phyloP scores from a whole-genome alignment of 1,140 invertebrate species.

The Anastrepha obliqua region DNA sequence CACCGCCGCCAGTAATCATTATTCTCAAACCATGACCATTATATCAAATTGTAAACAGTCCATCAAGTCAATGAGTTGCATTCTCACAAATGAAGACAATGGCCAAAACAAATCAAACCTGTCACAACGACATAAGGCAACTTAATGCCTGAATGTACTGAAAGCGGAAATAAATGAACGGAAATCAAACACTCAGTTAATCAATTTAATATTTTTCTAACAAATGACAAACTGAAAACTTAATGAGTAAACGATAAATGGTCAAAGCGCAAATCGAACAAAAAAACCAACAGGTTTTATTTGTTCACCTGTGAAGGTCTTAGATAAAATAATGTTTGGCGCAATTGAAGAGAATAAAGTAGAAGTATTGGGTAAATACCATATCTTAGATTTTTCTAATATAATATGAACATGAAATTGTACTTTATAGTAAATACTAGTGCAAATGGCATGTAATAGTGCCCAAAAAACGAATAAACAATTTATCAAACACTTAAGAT shows the following conservation, averaged over 20 bases:
- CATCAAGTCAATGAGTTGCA: neutral
- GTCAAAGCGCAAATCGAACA: neutral
- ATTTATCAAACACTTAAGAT: neutral
- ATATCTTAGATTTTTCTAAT: neutral
- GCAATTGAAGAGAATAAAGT: neutral
- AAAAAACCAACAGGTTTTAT: neutral
- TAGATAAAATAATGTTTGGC: neutral
- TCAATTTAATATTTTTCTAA: slow-evolving; percentile 27
- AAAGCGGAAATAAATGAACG: slow-evolving; percentile 6
- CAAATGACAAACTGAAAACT: slow-evolving; percentile 9
- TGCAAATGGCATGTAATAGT: neutral
- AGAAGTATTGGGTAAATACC: neutral
- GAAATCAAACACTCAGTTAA: neutral
- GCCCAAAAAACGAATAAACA: neutral
- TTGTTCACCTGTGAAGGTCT: neutral
- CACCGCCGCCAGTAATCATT: too few species aligned
- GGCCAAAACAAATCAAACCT: neutral
- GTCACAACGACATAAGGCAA: too few species aligned
- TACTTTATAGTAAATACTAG: neutral
- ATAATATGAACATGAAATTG: neutral
- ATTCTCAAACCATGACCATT: too few species aligned
- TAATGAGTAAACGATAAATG: neutral
- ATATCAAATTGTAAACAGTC: neutral
- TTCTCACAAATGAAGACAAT: neutral
- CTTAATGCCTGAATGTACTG: too few species aligned